These are phyloP conservation scores for Archocentrus centrarchus DNA, from an alignment of 2,113 vertebrate genomes.

Conservation along the genomic window DNA sequence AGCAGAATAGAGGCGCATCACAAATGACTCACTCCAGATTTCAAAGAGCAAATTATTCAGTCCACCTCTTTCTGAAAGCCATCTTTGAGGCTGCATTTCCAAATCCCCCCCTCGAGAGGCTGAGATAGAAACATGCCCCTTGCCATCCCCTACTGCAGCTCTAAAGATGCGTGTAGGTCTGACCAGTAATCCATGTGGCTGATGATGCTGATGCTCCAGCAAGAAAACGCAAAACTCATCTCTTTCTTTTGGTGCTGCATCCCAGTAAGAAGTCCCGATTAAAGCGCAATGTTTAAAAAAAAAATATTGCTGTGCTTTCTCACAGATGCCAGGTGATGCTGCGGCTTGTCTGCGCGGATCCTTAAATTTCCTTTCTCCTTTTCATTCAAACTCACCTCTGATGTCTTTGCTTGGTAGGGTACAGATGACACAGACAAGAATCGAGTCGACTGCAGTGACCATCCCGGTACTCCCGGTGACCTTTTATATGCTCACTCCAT, in stretches of 20 bases:
- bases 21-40: neutral
- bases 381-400: slow-evolving; percentile 80
- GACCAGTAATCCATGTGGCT: slow-evolving; percentile 55
- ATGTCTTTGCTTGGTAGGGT: slow-evolving; percentile 68
- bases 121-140: neutral
- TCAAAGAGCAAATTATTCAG: neutral
- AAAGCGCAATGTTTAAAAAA: slow-evolving; percentile 1
- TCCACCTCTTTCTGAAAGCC: slow-evolving; percentile 20
- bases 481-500: slow-evolving; percentile 81
- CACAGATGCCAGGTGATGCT: slow-evolving; percentile 36
- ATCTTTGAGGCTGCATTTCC: slow-evolving; percentile 11
- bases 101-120: slow-evolving; percentile 8
- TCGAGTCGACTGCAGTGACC: slow-evolving; percentile 82
- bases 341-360: neutral
- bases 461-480: slow-evolving; percentile 59
- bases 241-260: slow-evolving; percentile 27
- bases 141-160: slow-evolving; percentile 1
- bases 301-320: neutral
- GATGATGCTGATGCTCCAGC: slow-evolving; percentile 2
- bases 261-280: slow-evolving; percentile 20
- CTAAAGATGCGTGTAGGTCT: slow-evolving; percentile 33
- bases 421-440: slow-evolving; percentile 78
- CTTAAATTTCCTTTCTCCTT: neutral
- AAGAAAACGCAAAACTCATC: neutral
- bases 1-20: neutral